Conservation (phyloP, 2,113 vertebrate genomes). For the Dipodomys stephensi region DNA sequence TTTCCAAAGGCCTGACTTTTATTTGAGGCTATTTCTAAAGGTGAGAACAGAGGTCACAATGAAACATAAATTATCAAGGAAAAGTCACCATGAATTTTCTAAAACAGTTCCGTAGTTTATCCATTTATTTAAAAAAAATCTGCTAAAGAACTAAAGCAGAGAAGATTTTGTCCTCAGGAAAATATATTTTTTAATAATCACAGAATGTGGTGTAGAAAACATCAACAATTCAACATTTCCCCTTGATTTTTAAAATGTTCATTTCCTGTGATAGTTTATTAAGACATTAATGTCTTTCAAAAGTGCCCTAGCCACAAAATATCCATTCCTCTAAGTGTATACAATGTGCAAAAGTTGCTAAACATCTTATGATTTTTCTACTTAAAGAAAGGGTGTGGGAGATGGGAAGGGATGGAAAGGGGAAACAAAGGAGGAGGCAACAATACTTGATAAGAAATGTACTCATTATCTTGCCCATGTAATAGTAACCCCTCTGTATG, state of each 20-base stretch:
- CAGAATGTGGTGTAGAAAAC: constrained; percentile 35
- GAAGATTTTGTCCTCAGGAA: constrained; percentile 46
- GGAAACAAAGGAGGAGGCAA: too few relatives aligned
- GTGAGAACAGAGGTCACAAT: constrained; percentile 2
- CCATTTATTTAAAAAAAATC: constrained; percentile 59
- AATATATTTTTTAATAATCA: constrained; percentile 63
- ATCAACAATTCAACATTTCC: neutral
- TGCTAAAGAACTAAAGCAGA: neutral
- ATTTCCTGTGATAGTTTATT: constrained; percentile 57
- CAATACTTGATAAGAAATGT: too few relatives aligned
- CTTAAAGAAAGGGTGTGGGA: constrained; percentile 21
- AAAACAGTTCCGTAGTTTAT: constrained; percentile 8
- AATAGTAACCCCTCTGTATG: too few relatives aligned
- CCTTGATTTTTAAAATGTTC: constrained; percentile 23
- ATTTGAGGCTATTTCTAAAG: constrained; percentile 49
- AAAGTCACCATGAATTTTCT: constrained; percentile 4
- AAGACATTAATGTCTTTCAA: constrained; percentile 18
- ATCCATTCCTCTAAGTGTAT: neutral
- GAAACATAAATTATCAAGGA: constrained; percentile 43
- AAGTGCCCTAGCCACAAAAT: constrained; percentile 23
- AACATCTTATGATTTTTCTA: constrained; percentile 12
- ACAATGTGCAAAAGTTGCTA: neutral
- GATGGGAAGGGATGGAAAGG: too few relatives aligned
- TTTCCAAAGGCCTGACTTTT: constrained; percentile 18
- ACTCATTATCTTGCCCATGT: too few relatives aligned